phyloP scores from a whole-genome alignment of 2,797 vertebrate genomes.

The Takifugu rubripes region DNA sequence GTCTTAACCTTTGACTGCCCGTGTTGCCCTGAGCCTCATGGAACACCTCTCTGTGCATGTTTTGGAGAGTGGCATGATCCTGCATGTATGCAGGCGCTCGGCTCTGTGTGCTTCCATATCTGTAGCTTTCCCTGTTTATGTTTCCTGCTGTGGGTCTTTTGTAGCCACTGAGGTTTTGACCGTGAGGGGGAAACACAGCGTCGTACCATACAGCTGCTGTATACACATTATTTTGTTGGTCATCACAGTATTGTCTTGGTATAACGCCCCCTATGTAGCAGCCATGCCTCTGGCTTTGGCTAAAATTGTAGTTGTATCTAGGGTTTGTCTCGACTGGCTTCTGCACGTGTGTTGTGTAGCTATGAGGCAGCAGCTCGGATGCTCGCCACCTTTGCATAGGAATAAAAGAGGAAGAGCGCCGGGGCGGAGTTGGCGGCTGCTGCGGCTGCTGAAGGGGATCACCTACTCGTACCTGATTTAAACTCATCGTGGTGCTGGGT shows the following conservation, averaged over 20 bases:
- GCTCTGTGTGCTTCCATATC: neutral
- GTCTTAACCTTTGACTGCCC: neutral
- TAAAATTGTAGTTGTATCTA: slow-evolving; percentile 36
- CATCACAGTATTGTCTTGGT: slow-evolving; percentile 2
- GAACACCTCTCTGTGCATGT: fast-evolving
- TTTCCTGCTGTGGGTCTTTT: slow-evolving; percentile 6
- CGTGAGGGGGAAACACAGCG: slow-evolving; percentile 14
- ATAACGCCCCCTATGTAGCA: slow-evolving; percentile 31
- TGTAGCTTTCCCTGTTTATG: slow-evolving; percentile 8
- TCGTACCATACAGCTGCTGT: neutral
- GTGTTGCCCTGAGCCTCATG: neutral
- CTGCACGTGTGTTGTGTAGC: slow-evolving; percentile 23
- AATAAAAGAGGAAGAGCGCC: slow-evolving; percentile 45
- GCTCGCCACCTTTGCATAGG: slow-evolving; percentile 46
- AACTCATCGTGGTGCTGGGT: neutral
- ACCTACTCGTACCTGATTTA: slow-evolving; percentile 67
- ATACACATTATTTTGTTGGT: neutral
- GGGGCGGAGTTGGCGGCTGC: slow-evolving; percentile 23
- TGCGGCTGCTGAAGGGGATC: slow-evolving; percentile 10
- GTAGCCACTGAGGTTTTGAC: slow-evolving; percentile 3
- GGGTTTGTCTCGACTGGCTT: slow-evolving; percentile 28
- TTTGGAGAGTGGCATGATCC: neutral
- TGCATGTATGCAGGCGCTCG: neutral
- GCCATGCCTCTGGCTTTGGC: slow-evolving; percentile 6
- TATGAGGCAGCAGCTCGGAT: slow-evolving; percentile 45